These are phyloP conservation scores for Elysia chlorotica DNA, from an alignment of 1,140 invertebrate species.

Conservation along the genomic window DNA sequence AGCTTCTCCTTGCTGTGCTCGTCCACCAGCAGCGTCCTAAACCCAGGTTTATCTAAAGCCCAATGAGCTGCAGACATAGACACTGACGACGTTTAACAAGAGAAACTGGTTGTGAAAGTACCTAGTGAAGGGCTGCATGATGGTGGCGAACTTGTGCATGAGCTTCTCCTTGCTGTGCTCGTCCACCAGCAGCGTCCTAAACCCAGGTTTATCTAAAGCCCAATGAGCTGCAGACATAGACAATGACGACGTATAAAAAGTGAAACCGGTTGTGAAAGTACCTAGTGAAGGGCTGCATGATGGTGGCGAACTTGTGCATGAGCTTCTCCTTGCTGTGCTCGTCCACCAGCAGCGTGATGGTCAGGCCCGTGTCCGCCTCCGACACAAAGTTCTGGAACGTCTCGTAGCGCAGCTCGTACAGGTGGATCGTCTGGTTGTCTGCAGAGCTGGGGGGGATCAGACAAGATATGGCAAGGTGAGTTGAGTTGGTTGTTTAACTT, in stretches of 20 bases:
- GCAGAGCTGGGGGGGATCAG: slow-evolving; percentile 34
- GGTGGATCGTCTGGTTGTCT: slow-evolving; percentile 57
- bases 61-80: too few species aligned
- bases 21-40: slow-evolving; percentile 89
- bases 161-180: slow-evolving; percentile 83
- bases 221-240: too few species aligned
- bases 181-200: slow-evolving; percentile 89
- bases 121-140: slow-evolving; percentile 94
- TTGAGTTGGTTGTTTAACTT: too few species aligned
- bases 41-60: too few species aligned
- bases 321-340: slow-evolving; percentile 83
- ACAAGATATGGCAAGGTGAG: too few species aligned
- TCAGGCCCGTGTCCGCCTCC: slow-evolving; percentile 91
- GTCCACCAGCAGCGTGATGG: slow-evolving; percentile 89
- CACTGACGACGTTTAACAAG: too few species aligned
- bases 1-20: slow-evolving; percentile 83
- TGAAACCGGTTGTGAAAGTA: too few species aligned
- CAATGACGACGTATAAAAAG: too few species aligned
- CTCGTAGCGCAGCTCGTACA: slow-evolving; percentile 92
- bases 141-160: slow-evolving; percentile 87
- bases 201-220: too few species aligned
- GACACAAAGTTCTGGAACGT: slow-evolving; percentile 94
- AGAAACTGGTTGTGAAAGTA: too few species aligned
- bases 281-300: slow-evolving; percentile 94
- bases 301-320: slow-evolving; percentile 87